Percentiles rank a stretch among this genome's conserved stretches.
Evolutionary conservation across 2,797 vertebrate species (phyloP).

Genomic region (Telmatherina bonti): DNA sequence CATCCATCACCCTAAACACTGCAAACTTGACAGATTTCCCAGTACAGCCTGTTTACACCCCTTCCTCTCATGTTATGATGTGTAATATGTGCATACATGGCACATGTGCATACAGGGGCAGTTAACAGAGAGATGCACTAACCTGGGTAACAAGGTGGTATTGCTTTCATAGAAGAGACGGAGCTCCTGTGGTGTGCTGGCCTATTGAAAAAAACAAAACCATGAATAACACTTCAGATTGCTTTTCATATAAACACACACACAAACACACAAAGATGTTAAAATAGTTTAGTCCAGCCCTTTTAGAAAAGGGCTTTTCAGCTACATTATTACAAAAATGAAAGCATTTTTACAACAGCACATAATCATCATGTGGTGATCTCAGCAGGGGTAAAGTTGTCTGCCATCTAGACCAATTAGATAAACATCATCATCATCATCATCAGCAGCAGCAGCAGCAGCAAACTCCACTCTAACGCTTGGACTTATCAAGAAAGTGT

Average conservation of each 20-base stretch:
- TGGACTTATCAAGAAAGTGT: conserved; percentile 26
- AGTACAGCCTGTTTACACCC: conserved; percentile 22
- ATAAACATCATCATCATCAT: conserved; percentile 41
- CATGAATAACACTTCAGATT: conserved; percentile 9
- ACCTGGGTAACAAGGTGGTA: conserved; percentile 92
- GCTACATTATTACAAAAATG: background rate
- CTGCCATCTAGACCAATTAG: conserved; percentile 28
- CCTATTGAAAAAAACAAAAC: conserved; percentile 77
- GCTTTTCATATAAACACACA: background rate
- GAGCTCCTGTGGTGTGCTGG: conserved; percentile 96
- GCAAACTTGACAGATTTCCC: conserved; percentile 23
- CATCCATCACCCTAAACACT: conserved; percentile 39
- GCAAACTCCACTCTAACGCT: conserved; percentile 29
- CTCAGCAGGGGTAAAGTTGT: conserved; percentile 4
- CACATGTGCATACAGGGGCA: background rate
- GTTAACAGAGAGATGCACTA: conserved; percentile 61
- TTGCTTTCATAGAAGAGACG: conserved; percentile 97
- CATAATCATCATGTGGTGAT: conserved; percentile 15
- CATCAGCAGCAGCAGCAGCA: conserved; percentile 14
- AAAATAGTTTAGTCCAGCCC: conserved; percentile 1
- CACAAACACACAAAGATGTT: background rate
- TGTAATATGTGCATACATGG: background rate
- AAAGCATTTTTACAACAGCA: background rate
- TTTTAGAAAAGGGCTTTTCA: background rate
- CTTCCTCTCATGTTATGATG: background rate